Evolutionary conservation across 2,113 vertebrate species (phyloP), one percentile per base, ranked within the genome.

Genomic region (Chamaea fasciata): DNA sequence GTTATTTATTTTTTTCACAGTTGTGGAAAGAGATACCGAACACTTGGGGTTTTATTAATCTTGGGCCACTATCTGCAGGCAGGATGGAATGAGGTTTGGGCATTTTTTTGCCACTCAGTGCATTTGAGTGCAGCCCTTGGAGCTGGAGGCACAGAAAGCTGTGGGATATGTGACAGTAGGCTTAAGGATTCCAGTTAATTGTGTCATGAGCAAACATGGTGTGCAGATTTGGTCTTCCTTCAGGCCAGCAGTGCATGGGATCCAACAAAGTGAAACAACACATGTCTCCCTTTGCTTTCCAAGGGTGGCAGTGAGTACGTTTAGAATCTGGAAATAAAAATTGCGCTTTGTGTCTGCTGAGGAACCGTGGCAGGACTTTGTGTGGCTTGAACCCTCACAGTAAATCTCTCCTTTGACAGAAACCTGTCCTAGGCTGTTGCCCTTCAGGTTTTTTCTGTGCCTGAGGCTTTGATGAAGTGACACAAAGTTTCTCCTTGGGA

Each of bases 301-400:
- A 37, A 16, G 35, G 20, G 14, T 35, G 21, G 8, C 20, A 18
- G 15, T 10, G 44, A 57, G 7, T 16, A 21, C 0, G 1, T 31
- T 87, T 27, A 57, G 55, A 62, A 30, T 42, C 46, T 70, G 46
- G 42, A 69, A 87, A 63, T n/a, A 42, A 42, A 92, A 83, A 12
- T 15, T 35, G 23, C 0, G 1, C 12, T 67, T 65, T 4, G 0
- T 0, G 0, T 53, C 55, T 71, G 39, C 70, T 47, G 67, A 79
- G 53, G 37, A 79, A 3, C 42, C 11, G 2, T 0, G 3, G 47
- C 39, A 67, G n/a, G 17, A 13, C n/a, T 90, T 67, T 9, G 5
- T 15, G 31, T 80, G 78, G 14, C n/a, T 79, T 68, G 47, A 44
- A 28, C 47, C 56, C 75, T 57, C 75, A 55, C 33, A n/a, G 31